Conservation (phyloP, 2,888 invertebrate genomes). For the Amiota minor region DNA sequence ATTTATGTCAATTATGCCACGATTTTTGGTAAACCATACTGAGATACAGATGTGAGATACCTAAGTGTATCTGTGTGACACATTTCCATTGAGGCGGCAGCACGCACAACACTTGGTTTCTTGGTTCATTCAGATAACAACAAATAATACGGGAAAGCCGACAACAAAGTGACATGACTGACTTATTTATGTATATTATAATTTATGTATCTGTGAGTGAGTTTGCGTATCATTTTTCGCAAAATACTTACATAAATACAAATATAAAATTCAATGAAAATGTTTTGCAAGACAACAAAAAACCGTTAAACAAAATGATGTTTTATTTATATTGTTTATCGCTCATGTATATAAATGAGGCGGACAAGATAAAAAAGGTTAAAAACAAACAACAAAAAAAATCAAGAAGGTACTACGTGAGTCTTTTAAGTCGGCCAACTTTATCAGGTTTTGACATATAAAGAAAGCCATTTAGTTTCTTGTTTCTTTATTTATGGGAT, state of each 20-base stretch:
- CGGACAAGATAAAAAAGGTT: neutral
- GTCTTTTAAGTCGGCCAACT: slow-evolving; percentile 3
- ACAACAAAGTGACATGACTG: too few relatives aligned
- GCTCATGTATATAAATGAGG: neutral
- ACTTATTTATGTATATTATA: too few relatives aligned
- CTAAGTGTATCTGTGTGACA: slow-evolving; percentile 44
- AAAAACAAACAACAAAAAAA: neutral
- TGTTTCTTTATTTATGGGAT: too few relatives aligned
- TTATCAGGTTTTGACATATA: neutral
- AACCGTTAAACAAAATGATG: neutral
- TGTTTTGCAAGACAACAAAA: slow-evolving; percentile 4
- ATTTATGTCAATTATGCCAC: slow-evolving; percentile 64
- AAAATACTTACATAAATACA: neutral
- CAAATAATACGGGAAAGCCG: too few relatives aligned
- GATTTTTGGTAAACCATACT: slow-evolving; percentile 62
- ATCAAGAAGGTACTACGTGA: neutral
- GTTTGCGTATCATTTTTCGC: too few relatives aligned
- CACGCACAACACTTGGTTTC: neutral
- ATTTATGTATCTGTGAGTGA: too few relatives aligned
- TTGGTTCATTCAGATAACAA: too few relatives aligned
- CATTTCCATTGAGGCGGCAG: slow-evolving; percentile 48
- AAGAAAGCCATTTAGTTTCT: too few relatives aligned
- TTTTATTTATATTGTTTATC: neutral
- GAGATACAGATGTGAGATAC: slow-evolving; percentile 23
- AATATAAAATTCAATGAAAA: slow-evolving; percentile 4